These are phyloP conservation scores for Ganaspis sp. DNA, from an alignment of 1,140 invertebrate species.

Conservation along the genomic window DNA sequence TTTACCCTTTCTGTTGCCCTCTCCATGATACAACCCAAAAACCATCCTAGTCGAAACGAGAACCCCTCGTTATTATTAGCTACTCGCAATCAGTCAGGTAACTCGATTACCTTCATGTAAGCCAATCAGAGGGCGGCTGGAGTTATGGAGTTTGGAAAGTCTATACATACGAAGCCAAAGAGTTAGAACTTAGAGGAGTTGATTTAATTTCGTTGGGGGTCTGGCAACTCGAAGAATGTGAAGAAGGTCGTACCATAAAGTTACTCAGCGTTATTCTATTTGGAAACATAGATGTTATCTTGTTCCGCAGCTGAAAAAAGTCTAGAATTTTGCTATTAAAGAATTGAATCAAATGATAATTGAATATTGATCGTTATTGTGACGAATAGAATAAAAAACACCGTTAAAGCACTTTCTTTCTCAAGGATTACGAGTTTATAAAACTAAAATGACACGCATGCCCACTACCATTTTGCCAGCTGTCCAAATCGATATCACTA, in stretches of 20 bases:
- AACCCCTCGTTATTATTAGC: slow-evolving; percentile 60
- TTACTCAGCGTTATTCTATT: not conserved
- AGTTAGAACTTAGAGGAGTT: slow-evolving; percentile 27
- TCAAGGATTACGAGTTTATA: not conserved
- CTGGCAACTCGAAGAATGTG: slow-evolving; percentile 10
- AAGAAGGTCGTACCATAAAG: slow-evolving; percentile 28
- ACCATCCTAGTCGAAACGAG: slow-evolving; percentile 35
- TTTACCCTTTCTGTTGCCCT: slow-evolving; percentile 31
- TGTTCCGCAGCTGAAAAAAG: not conserved
- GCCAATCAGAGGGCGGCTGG: slow-evolving; percentile 55
- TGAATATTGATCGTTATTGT: too few species aligned
- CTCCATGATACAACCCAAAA: slow-evolving; percentile 49
- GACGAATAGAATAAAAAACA: too few species aligned
- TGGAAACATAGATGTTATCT: too few species aligned
- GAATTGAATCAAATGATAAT: too few species aligned
- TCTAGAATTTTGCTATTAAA: not conserved
- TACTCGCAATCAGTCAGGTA: slow-evolving; percentile 62
- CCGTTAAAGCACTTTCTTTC: too few species aligned
- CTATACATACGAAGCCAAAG: slow-evolving; percentile 20
- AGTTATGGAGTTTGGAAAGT: slow-evolving; percentile 41
- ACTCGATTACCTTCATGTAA: slow-evolving; percentile 57
- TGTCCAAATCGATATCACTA: slow-evolving; percentile 1
- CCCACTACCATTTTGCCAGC: not conserved
- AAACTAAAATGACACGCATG: not conserved
- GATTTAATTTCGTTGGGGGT: not conserved